Evolutionary conservation across 2,113 vertebrate species (phyloP).

Genomic region (Clarias magur): DNA sequence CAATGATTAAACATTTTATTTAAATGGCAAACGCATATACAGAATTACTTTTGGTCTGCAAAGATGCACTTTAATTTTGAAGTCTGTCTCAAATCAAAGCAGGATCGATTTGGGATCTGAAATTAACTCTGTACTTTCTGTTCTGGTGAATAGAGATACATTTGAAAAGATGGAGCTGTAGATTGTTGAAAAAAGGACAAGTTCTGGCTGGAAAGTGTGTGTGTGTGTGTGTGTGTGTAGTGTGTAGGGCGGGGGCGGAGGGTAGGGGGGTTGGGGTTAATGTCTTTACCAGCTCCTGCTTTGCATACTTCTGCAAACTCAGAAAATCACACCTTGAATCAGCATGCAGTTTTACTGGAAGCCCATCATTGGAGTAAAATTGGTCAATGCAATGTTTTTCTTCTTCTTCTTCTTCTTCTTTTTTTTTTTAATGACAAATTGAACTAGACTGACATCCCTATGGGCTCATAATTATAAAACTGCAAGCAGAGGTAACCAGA

Average conservation of each 20-base stretch:
- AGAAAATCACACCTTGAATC: constrained; percentile 21
- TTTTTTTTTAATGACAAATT: constrained; percentile 31
- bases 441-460: constrained; percentile 28
- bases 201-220: constrained; percentile 5
- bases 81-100: neutral
- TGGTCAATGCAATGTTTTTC: neutral
- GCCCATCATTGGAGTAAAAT: constrained; percentile 21
- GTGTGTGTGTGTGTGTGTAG: neutral
- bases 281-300: neutral
- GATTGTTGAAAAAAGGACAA: neutral
- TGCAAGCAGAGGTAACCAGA: constrained; percentile 36
- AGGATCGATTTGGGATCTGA: neutral
- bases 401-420: neutral
- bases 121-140: neutral
- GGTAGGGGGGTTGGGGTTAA: neutral
- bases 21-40: neutral
- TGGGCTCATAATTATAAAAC: constrained; percentile 41
- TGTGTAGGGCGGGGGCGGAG: no score
- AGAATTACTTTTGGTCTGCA: neutral
- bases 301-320: constrained; percentile 2
- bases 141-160: neutral
- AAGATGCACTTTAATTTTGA: neutral
- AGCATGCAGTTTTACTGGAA: constrained; percentile 37
- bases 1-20: neutral
- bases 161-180: neutral